Base-by-base conservation (phyloP, 2,113 vertebrate species). In the Himantopus leucocephalus region DNA sequence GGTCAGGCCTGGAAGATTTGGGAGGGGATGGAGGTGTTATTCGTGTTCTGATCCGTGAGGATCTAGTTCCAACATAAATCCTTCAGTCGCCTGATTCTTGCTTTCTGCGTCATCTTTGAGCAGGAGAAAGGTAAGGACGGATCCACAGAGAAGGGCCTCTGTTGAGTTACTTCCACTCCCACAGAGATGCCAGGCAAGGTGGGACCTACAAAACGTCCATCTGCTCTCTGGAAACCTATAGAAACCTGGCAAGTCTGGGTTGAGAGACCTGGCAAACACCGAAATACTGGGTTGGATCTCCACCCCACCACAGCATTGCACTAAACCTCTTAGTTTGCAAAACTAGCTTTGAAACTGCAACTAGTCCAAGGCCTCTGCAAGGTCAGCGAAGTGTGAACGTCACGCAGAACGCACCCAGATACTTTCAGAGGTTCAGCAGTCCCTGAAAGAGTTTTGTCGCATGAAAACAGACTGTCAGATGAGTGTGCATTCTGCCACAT, bases 401-500 rank as follows among this genome's bases (percentile, higher is more conserved):
- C 52, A 3, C 5, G 30, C 88, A 21, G 82, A 80, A 47, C 0
- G 8, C 78, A 50, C 76, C 83, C 90, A 12, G 81, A 34, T 35
- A 58, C 53, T 83, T 32, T 34, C 30, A 12, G 68, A 78, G 79
- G 74, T 52, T 95, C 74, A 8, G 76, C 80, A 41, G 45, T 34
- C 73, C 74, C 62, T 21, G 60, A 52, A 43, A 82, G 53, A 79
- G 70, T 10, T 90, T 59, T 32, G 52, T 14, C 34, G 41, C 63
- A 7, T 12, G 32, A 58, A 56, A 84, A 79, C 93, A 94, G 90
- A 20, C 72, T 37, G 78, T 67, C 53, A 41, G 89, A 53, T 11
- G 90, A 92, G 96, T 64, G 20, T 4, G 95, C 94, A 75, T 92
- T 3, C 68, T 68, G 94, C 94, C 94, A 95, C 96, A 76, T 77